Evolutionary conservation across 2,113 vertebrate species (phyloP), one percentile per base, ranked within the genome.

Genomic region (Sigmodon hispidus): DNA sequence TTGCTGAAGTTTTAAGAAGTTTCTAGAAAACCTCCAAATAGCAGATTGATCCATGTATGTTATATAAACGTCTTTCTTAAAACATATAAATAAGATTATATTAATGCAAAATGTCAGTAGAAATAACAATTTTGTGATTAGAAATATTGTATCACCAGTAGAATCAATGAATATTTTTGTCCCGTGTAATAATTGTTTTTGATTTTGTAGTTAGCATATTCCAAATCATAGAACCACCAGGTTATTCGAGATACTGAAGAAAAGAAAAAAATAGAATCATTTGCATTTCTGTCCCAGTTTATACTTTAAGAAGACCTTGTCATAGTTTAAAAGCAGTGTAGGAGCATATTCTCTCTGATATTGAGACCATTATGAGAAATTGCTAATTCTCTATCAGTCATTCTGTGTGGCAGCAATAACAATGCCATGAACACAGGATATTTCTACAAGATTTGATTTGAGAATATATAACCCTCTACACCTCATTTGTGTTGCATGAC

Each of bases 401-500:
- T 55, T 92, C 67, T 69, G 67, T 61, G 45, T 84, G 91, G 57
- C 95, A 93, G 63, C 77, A 96, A 69, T 73, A 96, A 96, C 73
- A 96, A 94, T 94, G 91, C 45, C 67, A 90, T 57, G 31, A 63
- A 88, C 93, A 85, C 17, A 94, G 29, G 92, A 43, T 61, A 90
- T 88, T 91, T 93, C 97, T 94, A 95, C 70, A 96, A 96, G 94
- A 96, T 98, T 87, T 96, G 91, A 87, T 96, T 87, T 57, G 77
- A 95, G 40, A 93, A 50, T 83, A 94, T 94, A 92, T 77, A 95
- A 95, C 57, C 84, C 17, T 88, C 50, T 91, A 87, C 72, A 91
- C 76, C 45, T 96, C 93, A 94, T 96, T 97, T 95, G 84, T 94
- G 91, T 96, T 96, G 94, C 59, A 95, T 96, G 85, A 94, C 63